Conservation (phyloP, 2,888 invertebrate species). For the Cepaea hortensis region DNA sequence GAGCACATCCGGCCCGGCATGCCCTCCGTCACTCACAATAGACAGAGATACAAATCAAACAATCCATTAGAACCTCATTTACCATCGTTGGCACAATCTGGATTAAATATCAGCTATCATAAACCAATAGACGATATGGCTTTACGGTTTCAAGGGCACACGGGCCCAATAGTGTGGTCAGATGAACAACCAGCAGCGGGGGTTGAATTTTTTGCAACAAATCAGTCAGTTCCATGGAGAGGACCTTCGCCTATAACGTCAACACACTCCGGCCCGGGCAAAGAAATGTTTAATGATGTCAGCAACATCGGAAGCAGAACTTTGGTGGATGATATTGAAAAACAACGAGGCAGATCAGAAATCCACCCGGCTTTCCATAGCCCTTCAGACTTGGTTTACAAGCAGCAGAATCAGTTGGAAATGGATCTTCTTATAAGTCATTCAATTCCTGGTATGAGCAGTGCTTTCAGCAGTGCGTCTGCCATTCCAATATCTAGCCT, state of each 20-base stretch:
- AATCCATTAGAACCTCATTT: background rate
- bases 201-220: background rate
- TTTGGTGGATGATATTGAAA: constrained; percentile 26
- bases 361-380: constrained; percentile 35
- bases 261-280: background rate
- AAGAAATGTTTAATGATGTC: constrained; percentile 15
- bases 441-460: background rate
- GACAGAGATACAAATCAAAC: constrained; percentile 28
- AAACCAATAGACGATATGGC: constrained; percentile 19
- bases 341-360: constrained; percentile 20
- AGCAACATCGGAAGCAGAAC: background rate
- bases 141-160: background rate
- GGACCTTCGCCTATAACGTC: constrained; percentile 17
- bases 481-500: constrained; percentile 17
- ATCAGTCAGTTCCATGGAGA: constrained; percentile 14
- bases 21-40: constrained; percentile 36
- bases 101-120: background rate
- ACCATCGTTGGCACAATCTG: background rate
- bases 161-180: constrained; percentile 2
- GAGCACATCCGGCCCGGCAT: constrained; percentile 31
- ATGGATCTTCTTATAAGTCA: constrained; percentile 19
- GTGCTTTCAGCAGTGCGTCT: background rate
- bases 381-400: constrained; percentile 19
- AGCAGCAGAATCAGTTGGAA: constrained; percentile 35
- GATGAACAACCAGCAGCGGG: constrained; percentile 9